Evolutionary conservation across 1,140 invertebrate species (phyloP), one percentile per base, ranked within the genome.

Genomic region (Brachionus manjavacas): DNA sequence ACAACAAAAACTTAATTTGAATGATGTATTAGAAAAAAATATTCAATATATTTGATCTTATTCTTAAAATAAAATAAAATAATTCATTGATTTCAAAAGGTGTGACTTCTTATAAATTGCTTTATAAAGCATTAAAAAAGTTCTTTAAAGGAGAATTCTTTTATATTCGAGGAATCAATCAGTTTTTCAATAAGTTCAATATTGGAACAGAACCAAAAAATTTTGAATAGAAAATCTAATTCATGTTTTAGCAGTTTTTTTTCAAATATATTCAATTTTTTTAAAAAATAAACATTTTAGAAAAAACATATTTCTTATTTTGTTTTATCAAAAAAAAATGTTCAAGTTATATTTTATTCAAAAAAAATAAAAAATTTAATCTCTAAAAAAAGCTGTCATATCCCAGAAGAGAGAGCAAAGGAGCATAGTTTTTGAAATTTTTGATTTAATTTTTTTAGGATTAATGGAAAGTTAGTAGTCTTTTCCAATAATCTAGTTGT

Each of bases 371-470:
- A 46, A 12, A 46, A 46, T 14, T n/a, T 14, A 12, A 4, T 46
- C 12, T 14, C 43, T 46, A 14, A 12, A 46, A n/a, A 46, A 46
- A 20, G 25, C 9, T 60, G 16, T 60, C 9, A 20, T 16, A 20
- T 20, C 16, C 8, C 20, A 60, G 8, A 60, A 20, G 20, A 20
- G 16, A 60, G 8, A 20, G 20, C 3, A 97, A 97, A 52, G 96
- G 96, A 78, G 95, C 96, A 86, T 97, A 93, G 85, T 93, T 92
- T 3, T 93, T 92, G 95, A 97, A 96, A 88, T 97, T 94, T 85
- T 91, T 91, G 41, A 96, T 92, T 35, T 97, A 95, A 89, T 98
- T 95, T 8, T 93, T 92, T 25, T n/a, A n/a, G n/a, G n/a, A n/a
- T n/a, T n/a, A n/a, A n/a, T n/a, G n/a, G n/a, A n/a, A n/a, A n/a